Base-by-base conservation (phyloP, 53 echinoderm and acorn worm genomes). In the Temnopleurus reevesii region DNA sequence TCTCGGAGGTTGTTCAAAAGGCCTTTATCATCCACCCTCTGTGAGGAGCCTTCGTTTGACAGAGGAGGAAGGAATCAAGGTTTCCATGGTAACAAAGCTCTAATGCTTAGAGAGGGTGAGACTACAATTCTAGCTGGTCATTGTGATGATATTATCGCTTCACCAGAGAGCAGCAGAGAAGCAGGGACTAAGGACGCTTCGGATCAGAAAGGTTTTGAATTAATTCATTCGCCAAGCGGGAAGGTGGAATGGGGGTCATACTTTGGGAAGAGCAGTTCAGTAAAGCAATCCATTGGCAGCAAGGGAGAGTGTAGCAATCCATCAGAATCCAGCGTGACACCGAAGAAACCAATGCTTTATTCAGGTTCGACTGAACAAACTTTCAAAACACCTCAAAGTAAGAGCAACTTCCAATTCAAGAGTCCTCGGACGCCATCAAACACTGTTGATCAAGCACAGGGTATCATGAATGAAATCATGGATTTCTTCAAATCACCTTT, bases 401-500 rank as follows among this genome's bases (percentile, higher is more conserved):
- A 33, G 4, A 31, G 31, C 3, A 71, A 38, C 6, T 41, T 71
- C 21, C 71, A 36, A 1, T 17, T 43, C 31, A 80, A 31, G 46
- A 47, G 47, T 8, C 15, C 79, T 15, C 45, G 17, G 51, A 30
- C 47, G 15, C 15, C 46, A 49, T 4, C 79, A 79, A 29, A 79
- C 19, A 49, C 21, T 29, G 21, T 0, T 79, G 79, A 47, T 15
- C 1, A 17, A 8, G 36, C 60, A 10, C 35, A 85, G 17, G 60
- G 31, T 45, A 46, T 85, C 28, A 38, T 85, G 3, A 60, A 36
- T 58, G 49, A 85, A 26, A 85, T 85, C 1, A 29, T 85, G 85
- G 59, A 85, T 46, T 85, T 85, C 45, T 85, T 85, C 56, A 59
- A 85, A 18, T 85, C 85, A 0, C 85, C 85, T 44, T 46, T 85